These are phyloP conservation scores for Mus spretus DNA, from an alignment of 2,797 vertebrate species.

Conservation along the genomic window DNA sequence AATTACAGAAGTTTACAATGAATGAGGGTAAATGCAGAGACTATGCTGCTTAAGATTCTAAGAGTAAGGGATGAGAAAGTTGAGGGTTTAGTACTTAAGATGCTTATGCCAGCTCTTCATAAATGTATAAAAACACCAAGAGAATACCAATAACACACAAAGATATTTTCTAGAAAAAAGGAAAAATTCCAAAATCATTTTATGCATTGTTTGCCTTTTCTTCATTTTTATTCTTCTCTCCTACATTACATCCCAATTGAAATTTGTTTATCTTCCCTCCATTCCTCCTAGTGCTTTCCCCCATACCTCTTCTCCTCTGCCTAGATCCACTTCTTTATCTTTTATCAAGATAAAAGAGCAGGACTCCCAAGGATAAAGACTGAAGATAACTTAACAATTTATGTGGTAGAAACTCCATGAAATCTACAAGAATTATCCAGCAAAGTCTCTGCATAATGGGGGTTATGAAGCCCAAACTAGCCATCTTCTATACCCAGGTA, in stretches of 20 bases:
- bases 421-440: not conserved
- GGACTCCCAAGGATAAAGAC: not conserved
- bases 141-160: not conserved
- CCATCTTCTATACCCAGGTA: not conserved
- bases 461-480: not conserved
- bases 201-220: not conserved
- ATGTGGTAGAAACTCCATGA: not conserved
- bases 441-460: not conserved
- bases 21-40: not conserved
- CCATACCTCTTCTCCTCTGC: not conserved
- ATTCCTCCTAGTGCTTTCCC: not conserved
- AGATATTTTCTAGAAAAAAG: not conserved
- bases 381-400: not conserved
- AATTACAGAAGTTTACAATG: not conserved
- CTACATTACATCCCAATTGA: not conserved
- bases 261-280: not conserved
- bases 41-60: not conserved
- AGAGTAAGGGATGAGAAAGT: not conserved
- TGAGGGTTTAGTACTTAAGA: not conserved
- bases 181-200: not conserved
- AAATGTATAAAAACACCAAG: not conserved
- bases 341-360: not conserved
- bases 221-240: not conserved
- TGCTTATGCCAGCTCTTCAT: not conserved
- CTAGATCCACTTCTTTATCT: not conserved